These are phyloP conservation scores for Scatophagus argus DNA, from an alignment of 2,113 vertebrate genomes.

Conservation along the genomic window DNA sequence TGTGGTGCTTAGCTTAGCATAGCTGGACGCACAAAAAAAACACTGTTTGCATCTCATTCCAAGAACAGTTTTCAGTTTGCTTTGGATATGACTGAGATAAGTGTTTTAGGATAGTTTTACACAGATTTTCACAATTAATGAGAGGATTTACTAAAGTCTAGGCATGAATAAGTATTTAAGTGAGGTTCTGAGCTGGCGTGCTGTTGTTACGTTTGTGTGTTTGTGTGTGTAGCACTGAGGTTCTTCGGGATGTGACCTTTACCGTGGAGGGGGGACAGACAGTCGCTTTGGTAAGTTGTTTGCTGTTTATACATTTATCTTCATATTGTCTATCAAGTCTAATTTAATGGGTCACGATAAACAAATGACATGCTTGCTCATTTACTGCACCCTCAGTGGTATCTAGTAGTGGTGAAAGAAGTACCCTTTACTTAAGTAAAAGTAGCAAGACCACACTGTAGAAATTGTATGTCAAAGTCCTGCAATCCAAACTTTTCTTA, in stretches of 20 bases:
- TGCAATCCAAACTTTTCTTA: too few relatives aligned
- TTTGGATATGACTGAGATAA: too few relatives aligned
- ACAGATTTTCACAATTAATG: background rate
- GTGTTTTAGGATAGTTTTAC: too few relatives aligned
- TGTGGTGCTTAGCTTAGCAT: too few relatives aligned
- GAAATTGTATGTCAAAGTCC: too few relatives aligned
- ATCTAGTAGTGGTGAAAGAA: background rate
- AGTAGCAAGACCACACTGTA: too few relatives aligned
- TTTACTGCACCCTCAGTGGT: background rate
- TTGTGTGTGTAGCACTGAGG: slow-evolving; percentile 83
- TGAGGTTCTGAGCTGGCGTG: too few relatives aligned
- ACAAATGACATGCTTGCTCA: background rate
- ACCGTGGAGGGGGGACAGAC: slow-evolving; percentile 92
- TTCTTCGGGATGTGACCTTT: slow-evolving; percentile 89
- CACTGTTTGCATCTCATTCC: too few relatives aligned
- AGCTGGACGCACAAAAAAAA: too few relatives aligned
- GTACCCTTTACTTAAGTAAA: too few relatives aligned
- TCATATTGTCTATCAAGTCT: background rate
- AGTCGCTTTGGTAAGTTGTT: slow-evolving; percentile 87
- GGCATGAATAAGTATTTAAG: background rate
- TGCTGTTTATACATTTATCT: background rate
- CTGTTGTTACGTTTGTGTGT: background rate
- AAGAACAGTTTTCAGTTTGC: too few relatives aligned
- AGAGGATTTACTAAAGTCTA: too few relatives aligned
- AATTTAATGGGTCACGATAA: background rate